Percentiles rank a stretch among this genome's conserved stretches.
Evolutionary conservation across 2,113 vertebrate species (phyloP).

Genomic region (Morone saxatilis): DNA sequence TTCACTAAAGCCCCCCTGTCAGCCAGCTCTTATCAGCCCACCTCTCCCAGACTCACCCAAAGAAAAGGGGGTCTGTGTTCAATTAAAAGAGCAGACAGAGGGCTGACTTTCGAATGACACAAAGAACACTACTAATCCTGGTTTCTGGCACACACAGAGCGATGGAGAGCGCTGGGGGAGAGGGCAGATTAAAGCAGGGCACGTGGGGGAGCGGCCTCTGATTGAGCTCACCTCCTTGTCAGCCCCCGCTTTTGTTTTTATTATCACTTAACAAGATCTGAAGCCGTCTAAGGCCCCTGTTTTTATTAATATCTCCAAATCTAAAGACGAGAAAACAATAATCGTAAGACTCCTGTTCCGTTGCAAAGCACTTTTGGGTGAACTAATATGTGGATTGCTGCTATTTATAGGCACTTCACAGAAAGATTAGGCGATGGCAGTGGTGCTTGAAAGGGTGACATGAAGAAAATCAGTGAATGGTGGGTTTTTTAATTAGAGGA

Average conservation of each 20-base stretch:
- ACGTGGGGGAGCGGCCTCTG: constrained; percentile 48
- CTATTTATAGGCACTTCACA: constrained; percentile 48
- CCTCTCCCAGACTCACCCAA: constrained; percentile 25
- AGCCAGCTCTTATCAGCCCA: constrained; percentile 45
- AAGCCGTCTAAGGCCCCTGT: constrained; percentile 29
- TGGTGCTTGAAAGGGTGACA: constrained; percentile 34
- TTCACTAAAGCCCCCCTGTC: constrained; percentile 28
- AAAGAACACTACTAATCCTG: constrained; percentile 73
- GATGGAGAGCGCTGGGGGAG: constrained; percentile 35
- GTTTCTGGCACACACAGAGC: constrained; percentile 55
- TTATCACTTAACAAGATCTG: constrained; percentile 51
- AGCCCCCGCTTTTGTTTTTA: constrained; percentile 47
- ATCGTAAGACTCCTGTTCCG: constrained; percentile 40
- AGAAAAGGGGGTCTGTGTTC: constrained; percentile 35
- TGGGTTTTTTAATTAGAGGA: constrained; percentile 41
- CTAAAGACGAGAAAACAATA: constrained; percentile 34
- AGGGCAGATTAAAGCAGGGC: constrained; percentile 71
- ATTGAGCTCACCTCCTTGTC: constrained; percentile 65
- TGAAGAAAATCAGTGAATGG: constrained; percentile 36
- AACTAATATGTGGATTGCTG: constrained; percentile 52
- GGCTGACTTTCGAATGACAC: constrained; percentile 69
- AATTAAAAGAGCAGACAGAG: constrained; percentile 67
- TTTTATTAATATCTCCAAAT: constrained; percentile 47
- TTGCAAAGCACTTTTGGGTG: constrained; percentile 25
- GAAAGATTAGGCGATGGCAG: constrained; percentile 46